Evolutionary conservation across 2,113 vertebrate species (phyloP).

Genomic region (Protomyctophum bolini): DNA sequence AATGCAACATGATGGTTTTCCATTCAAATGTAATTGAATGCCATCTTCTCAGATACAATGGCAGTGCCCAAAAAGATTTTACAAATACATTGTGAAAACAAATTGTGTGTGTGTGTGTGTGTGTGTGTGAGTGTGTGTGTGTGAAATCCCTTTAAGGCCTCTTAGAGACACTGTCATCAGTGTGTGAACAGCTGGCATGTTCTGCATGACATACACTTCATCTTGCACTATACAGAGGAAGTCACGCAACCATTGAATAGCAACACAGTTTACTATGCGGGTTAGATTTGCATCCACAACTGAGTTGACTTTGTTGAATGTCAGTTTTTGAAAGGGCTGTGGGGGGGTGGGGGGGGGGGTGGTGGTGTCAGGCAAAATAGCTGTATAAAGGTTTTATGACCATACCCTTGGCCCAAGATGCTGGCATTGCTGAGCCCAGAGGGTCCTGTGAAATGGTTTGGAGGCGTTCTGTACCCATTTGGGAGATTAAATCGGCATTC

Average conservation of each 20-base stretch:
- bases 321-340: conserved; percentile 29
- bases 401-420: conserved; percentile 49
- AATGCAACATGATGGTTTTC: too few relatives aligned
- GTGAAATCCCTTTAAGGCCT: not conserved
- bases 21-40: too few relatives aligned
- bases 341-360: conserved; percentile 7
- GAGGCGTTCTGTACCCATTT: conserved; percentile 1
- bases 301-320: conserved; percentile 6
- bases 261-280: conserved; percentile 22
- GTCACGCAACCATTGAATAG: conserved; percentile 15
- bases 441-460: conserved; percentile 57
- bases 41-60: too few relatives aligned
- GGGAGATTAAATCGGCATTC: conserved; percentile 44
- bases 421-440: conserved; percentile 44
- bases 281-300: conserved; percentile 37
- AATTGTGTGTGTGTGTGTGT: not conserved
- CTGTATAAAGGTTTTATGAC: conserved; percentile 44
- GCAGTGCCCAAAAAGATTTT: too few relatives aligned
- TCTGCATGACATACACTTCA: conserved; percentile 18
- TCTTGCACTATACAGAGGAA: not conserved
- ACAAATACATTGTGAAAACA: too few relatives aligned
- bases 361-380: conserved; percentile 32
- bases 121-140: not conserved
- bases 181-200: conserved; percentile 6
- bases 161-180: not conserved